Conservation (phyloP, 2,888 invertebrate genomes). For the Eugnorisma glareosa region DNA sequence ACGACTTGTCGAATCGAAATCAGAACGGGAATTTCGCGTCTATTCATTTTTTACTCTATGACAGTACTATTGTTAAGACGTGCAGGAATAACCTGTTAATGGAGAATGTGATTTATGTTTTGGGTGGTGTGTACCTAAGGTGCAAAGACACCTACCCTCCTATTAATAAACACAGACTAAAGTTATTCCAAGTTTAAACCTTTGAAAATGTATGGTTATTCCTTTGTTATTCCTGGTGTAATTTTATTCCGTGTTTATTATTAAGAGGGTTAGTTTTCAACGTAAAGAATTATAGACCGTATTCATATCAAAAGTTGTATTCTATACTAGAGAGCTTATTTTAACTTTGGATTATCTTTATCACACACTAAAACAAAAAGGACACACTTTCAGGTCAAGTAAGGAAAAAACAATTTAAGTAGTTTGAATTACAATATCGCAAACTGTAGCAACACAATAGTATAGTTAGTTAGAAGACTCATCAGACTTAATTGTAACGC, state of each 20-base stretch:
- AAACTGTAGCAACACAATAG: constrained; percentile 22
- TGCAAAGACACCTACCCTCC: too few species aligned
- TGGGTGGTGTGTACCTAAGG: not conserved
- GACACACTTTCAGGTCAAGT: not conserved
- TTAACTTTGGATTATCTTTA: not conserved
- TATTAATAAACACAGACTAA: too few species aligned
- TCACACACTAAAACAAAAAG: not conserved
- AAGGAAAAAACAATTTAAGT: not conserved
- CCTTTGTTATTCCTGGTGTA: too few species aligned
- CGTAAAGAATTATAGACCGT: not conserved
- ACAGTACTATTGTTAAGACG: not conserved
- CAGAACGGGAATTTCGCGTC: too few species aligned
- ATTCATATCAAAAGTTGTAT: too few species aligned
- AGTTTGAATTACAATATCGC: not conserved
- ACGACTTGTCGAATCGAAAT: too few species aligned
- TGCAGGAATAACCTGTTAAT: not conserved
- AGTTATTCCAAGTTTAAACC: too few species aligned
- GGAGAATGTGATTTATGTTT: not conserved
- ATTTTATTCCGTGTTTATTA: too few species aligned
- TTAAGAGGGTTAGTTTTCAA: too few species aligned
- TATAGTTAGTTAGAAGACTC: not conserved
- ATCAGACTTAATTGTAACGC: not conserved
- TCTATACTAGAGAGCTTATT: not conserved
- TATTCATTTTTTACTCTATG: not conserved
- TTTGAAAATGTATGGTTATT: too few species aligned